Conservation (phyloP, 2,113 vertebrate genomes). For the Collichthys lucidus region DNA sequence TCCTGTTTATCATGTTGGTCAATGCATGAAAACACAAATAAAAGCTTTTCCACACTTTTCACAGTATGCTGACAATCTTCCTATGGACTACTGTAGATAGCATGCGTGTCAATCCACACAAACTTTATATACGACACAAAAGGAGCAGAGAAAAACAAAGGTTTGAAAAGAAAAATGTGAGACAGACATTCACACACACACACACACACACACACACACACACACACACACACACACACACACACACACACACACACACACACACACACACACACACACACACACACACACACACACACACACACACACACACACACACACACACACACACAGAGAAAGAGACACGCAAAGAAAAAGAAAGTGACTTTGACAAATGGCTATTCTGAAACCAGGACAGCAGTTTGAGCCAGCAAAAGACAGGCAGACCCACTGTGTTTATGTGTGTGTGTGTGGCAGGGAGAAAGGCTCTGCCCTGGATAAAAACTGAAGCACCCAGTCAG, state of each 20-base stretch:
- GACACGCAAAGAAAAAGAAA: slow-evolving; percentile 17
- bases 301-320: too few species aligned
- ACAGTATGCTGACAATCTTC: background rate
- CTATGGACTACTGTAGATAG: background rate
- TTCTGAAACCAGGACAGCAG: slow-evolving; percentile 59
- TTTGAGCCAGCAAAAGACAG: slow-evolving; percentile 55
- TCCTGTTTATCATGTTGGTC: background rate
- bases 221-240: slow-evolving; percentile 28
- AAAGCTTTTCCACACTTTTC: background rate
- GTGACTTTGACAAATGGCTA: slow-evolving; percentile 75
- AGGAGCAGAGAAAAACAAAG: background rate
- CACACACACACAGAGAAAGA: slow-evolving; percentile 11
- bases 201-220: slow-evolving; percentile 22
- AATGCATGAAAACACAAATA: background rate
- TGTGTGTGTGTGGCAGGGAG: slow-evolving; percentile 46
- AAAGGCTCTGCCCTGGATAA: slow-evolving; percentile 67
- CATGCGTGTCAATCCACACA: background rate
- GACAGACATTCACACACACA: slow-evolving; percentile 27
- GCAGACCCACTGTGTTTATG: slow-evolving; percentile 56
- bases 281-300: too few species aligned
- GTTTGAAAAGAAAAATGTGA: slow-evolving; percentile 19
- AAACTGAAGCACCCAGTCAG: slow-evolving; percentile 76
- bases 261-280: too few species aligned
- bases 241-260: too few species aligned
- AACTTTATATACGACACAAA: background rate